phyloP scores from a whole-genome alignment of 1,140 invertebrate species.

The Hetaerina americana region DNA sequence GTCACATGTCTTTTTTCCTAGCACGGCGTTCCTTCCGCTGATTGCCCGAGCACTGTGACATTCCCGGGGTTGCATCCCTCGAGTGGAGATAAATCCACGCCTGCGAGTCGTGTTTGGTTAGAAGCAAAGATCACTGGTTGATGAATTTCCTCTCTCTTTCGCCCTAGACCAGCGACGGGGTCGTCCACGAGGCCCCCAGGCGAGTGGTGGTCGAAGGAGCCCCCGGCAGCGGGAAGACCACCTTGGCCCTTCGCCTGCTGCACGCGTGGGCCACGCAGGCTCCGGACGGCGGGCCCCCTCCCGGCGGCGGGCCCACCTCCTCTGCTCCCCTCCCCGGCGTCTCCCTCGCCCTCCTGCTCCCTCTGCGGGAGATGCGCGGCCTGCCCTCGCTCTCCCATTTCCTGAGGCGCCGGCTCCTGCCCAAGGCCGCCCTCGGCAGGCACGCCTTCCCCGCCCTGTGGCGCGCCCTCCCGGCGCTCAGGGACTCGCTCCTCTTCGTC shows the following conservation, averaged over 20 bases:
- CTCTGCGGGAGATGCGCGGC: constrained; percentile 35
- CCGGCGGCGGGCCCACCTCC: constrained; percentile 17
- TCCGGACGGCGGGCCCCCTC: constrained; percentile 13
- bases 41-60: too few relatives aligned
- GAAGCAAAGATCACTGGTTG: too few relatives aligned
- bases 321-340: constrained; percentile 15
- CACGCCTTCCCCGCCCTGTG: constrained; percentile 23
- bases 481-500: constrained; percentile 37
- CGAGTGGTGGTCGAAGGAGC: constrained; percentile 36
- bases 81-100: too few relatives aligned
- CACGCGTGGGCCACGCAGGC: constrained; percentile 37
- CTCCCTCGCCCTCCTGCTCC: constrained; percentile 35
- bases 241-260: constrained; percentile 34
- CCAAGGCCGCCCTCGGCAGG: constrained; percentile 23
- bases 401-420: constrained; percentile 34
- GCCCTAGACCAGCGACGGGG: constrained; percentile 33
- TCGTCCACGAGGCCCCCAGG: constrained; percentile 30
- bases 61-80: too few relatives aligned
- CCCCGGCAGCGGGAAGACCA: constrained; percentile 36
- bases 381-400: constrained; percentile 28
- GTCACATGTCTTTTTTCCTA: too few relatives aligned
- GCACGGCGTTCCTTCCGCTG: too few relatives aligned
- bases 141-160: too few relatives aligned
- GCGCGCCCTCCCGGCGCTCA: constrained; percentile 20
- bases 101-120: too few relatives aligned